These are phyloP conservation scores for Sitta carolinensis DNA, from an alignment of 2,797 vertebrate genomes.

Conservation along the genomic window DNA sequence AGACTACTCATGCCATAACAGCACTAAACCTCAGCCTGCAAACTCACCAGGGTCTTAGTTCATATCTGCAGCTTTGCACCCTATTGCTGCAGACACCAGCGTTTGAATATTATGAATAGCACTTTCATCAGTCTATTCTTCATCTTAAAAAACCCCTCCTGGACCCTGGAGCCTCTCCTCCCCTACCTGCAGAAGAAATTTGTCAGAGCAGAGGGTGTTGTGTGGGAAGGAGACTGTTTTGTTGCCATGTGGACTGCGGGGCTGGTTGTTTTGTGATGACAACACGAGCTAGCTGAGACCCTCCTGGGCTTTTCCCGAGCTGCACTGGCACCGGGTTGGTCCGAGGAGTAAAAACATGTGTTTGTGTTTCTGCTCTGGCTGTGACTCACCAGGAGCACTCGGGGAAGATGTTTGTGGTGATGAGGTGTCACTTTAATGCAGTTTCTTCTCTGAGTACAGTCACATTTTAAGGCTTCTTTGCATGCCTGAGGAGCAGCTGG, in stretches of 20 bases:
- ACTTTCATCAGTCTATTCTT: background rate
- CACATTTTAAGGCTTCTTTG: background rate
- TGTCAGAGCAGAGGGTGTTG: background rate
- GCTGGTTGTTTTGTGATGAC: background rate
- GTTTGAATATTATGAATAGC: fast-evolving
- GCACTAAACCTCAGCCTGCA: background rate
- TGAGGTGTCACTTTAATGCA: conserved; percentile 39
- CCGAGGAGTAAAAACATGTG: conserved; percentile 4
- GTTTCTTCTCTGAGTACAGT: background rate
- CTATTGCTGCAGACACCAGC: fast-evolving
- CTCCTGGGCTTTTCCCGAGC: background rate
- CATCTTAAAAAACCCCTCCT: background rate
- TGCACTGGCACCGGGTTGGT: background rate
- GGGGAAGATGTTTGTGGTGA: conserved; percentile 32
- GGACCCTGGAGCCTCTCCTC: background rate
- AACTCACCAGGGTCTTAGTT: fast-evolving
- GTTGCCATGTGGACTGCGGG: background rate
- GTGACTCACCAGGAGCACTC: background rate
- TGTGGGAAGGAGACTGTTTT: background rate
- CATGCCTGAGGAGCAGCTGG: background rate
- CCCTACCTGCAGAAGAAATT: background rate
- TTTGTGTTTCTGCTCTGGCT: background rate
- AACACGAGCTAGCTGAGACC: background rate
- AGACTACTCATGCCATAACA: fast-evolving
- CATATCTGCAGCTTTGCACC: background rate